A percentile compares a stretch with the other conserved stretches of the same genome.
These are phyloP conservation scores for Panopea generosa DNA, from an alignment of 2,888 invertebrate genomes.

Conservation along the genomic window DNA sequence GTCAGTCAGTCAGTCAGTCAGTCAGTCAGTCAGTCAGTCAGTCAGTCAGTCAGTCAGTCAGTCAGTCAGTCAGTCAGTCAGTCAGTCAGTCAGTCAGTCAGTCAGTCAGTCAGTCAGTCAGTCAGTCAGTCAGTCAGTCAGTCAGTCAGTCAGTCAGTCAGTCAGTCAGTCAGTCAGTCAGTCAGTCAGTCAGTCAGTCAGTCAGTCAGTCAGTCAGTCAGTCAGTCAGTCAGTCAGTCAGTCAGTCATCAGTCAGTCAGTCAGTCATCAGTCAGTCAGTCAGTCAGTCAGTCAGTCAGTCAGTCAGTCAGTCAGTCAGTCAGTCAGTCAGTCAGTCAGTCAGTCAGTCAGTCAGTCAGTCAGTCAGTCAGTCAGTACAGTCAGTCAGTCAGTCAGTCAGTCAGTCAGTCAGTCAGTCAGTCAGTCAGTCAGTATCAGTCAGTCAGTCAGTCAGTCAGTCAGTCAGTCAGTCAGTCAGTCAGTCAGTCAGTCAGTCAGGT, in stretches of 20 bases:
- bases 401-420: slow-evolving; percentile 30
- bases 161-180: slow-evolving; percentile 35
- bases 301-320: slow-evolving; percentile 28
- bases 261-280: too few relatives aligned
- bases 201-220: slow-evolving; percentile 28
- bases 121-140: slow-evolving; percentile 35
- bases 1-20: slow-evolving; percentile 27
- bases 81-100: slow-evolving; percentile 37
- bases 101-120: slow-evolving; percentile 35
- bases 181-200: slow-evolving; percentile 24
- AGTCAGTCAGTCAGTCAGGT: too few relatives aligned
- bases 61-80: slow-evolving; percentile 39
- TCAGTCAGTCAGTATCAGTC: slow-evolving; percentile 22
- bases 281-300: slow-evolving; percentile 27
- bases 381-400: slow-evolving; percentile 29
- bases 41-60: slow-evolving; percentile 38
- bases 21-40: slow-evolving; percentile 30
- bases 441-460: slow-evolving; percentile 34
- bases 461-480: slow-evolving; percentile 27
- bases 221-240: slow-evolving; percentile 38
- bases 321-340: slow-evolving; percentile 25
- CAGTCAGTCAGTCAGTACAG: slow-evolving; percentile 29
- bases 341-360: slow-evolving; percentile 15
- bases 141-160: slow-evolving; percentile 39
- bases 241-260: too few relatives aligned